phyloP scores from a whole-genome alignment of 2,797 vertebrate genomes.

The Craterocephalus amniculus region DNA sequence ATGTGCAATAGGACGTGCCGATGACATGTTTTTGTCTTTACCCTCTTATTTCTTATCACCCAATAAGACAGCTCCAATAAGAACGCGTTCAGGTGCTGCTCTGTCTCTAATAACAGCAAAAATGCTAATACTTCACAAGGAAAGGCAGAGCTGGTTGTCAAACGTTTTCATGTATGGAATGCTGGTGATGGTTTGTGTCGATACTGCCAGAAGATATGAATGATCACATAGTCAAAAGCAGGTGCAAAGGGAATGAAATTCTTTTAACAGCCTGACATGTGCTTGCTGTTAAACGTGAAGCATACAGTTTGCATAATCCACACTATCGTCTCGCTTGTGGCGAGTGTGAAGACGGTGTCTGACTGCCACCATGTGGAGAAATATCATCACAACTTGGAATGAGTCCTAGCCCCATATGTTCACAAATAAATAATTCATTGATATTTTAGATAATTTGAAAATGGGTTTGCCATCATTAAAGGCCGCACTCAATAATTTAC shows the following conservation, averaged over 20 bases:
- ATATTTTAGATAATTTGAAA: slow-evolving; percentile 3
- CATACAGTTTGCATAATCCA: neutral
- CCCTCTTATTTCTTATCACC: neutral
- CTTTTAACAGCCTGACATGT: neutral
- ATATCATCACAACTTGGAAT: slow-evolving; percentile 21
- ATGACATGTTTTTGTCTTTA: slow-evolving; percentile 2
- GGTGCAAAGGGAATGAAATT: neutral
- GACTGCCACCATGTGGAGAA: slow-evolving; percentile 69
- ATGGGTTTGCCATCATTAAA: neutral
- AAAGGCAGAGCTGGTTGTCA: neutral
- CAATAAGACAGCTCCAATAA: neutral
- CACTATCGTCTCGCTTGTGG: neutral
- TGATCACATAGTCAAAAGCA: slow-evolving; percentile 3
- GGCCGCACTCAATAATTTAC: slow-evolving; percentile 5
- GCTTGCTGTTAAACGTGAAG: neutral
- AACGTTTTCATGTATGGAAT: slow-evolving; percentile 1
- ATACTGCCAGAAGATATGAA: neutral
- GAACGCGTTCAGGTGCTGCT: neutral
- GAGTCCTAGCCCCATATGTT: slow-evolving; percentile 9
- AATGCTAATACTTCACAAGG: neutral
- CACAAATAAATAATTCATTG: slow-evolving; percentile 1
- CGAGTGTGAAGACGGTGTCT: slow-evolving; percentile 25
- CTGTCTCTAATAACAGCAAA: neutral
- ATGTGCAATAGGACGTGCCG: neutral
- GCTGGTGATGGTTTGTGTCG: neutral